A percentile compares a stretch with the other conserved stretches of the same genome.
Conservation (phyloP, 1,140 invertebrate genomes). For the Drosophila busckii region DNA sequence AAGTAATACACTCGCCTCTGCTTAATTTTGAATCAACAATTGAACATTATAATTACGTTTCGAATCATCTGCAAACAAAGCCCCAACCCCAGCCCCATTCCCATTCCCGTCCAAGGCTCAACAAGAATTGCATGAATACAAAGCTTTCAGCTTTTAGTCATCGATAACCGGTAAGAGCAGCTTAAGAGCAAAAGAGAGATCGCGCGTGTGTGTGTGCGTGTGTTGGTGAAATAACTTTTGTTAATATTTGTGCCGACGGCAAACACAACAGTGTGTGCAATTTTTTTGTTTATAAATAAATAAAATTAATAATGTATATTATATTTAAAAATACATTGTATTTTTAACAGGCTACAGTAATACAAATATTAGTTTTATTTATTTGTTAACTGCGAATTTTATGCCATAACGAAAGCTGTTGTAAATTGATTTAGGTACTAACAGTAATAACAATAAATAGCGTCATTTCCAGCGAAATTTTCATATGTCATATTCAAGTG, state of each 20-base stretch:
- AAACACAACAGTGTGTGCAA: conserved; percentile 17
- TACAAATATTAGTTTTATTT: not conserved
- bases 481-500: no score
- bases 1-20: conserved; percentile 23
- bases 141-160: conserved; percentile 37
- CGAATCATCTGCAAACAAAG: conserved; percentile 69
- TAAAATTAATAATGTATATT: not conserved
- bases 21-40: conserved; percentile 65
- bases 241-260: conserved; percentile 18
- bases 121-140: conserved; percentile 36
- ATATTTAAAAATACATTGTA: not conserved
- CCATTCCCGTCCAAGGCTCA: no score
- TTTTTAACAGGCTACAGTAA: not conserved
- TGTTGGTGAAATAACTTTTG: not conserved
- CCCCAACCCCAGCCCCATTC: no score
- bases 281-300: conserved; percentile 7
- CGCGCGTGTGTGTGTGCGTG: not conserved
- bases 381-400: not conserved
- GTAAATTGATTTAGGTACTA: no score
- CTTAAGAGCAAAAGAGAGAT: not conserved
- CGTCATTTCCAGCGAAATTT: no score
- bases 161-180: not conserved
- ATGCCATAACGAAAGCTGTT: no score
- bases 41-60: conserved; percentile 76
- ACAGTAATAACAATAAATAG: no score